Base-by-base conservation (phyloP, 35 echinoderm and acorn worm species). In the Ophioderma brevispina region DNA sequence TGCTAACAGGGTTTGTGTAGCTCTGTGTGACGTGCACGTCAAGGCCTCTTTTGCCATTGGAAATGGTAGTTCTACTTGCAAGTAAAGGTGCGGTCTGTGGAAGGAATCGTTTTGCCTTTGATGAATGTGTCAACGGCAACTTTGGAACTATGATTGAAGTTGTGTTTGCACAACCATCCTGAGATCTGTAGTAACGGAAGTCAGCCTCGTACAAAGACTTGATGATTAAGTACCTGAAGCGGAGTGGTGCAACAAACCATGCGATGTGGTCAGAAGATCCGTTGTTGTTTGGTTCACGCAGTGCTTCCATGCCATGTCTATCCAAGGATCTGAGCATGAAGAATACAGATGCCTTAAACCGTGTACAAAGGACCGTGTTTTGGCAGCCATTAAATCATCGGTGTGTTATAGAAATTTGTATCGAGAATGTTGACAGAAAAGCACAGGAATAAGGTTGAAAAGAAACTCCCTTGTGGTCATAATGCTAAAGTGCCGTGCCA, bases 31-130 rank as follows among this genome's bases (percentile, higher is more conserved):
- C 85, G 96, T 80, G 96, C 96, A 36, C 76, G 85, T n/a, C 89
- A 87, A 40, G 96, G 96, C 32, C 77, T 98, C 0, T 98, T 93
- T 40, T 98, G 96, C n/a, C 76, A 94, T 98, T 1, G 96, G 93
- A 11, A 98, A 98, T 84, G n/a, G 87, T 98, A 31, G 40, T 77
- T 36, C 35, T 88, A 15, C 87, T 98, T 0, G 76, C 90, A 70
- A 28, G 84, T 1, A 49, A 88, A 28, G 82, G 76, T 40, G n/a
- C n/a, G 19, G 39, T 4, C 31, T 95, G 31, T 98, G 96, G 96
- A 92, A 75, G 10, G 79, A 87, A n/a, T n/a, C 0, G 93, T 98
- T 37, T 84, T 91, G 1, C 39, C 87, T 10, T 41, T 84, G 30
- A 59, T 93, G n/a, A 25, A 37, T 19, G 49, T 19, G 49, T 14